Percentiles rank a stretch among this genome's conserved stretches.
phyloP scores from a whole-genome alignment of 2,888 invertebrate genomes.

The Drosophila kuntzei region DNA sequence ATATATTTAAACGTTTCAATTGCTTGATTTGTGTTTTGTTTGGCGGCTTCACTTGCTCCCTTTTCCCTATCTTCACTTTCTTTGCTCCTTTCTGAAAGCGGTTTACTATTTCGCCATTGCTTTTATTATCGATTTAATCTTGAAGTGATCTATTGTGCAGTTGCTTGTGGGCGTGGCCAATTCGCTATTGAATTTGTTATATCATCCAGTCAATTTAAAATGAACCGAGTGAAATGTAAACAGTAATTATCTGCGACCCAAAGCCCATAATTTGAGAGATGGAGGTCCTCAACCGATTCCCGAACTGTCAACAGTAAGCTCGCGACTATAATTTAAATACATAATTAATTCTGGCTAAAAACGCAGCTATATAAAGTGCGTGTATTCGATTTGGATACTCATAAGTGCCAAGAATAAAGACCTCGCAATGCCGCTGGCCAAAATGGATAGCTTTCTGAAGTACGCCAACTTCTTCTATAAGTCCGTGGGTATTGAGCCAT shows the following conservation, averaged over 20 bases:
- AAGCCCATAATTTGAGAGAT: conserved; percentile 20
- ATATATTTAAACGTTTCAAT: conserved; percentile 74
- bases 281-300: background rate
- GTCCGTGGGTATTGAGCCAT: conserved; percentile 68
- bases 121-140: conserved; percentile 60
- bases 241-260: conserved; percentile 36
- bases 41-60: conserved; percentile 6
- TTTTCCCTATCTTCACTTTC: background rate
- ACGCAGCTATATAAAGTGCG: conserved; percentile 40
- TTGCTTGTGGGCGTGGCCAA: conserved; percentile 30
- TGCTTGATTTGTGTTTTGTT: conserved; percentile 61
- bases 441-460: conserved; percentile 70
- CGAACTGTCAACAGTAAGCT: conserved; percentile 9
- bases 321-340: conserved; percentile 49
- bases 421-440: conserved; percentile 34
- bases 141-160: conserved; percentile 69
- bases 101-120: conserved; percentile 10
- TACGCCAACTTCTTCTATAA: conserved; percentile 76
- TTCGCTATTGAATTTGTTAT: conserved; percentile 16
- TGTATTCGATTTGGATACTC: background rate
- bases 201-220: conserved; percentile 22
- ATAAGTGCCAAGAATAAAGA: background rate
- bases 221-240: conserved; percentile 34
- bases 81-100: background rate
- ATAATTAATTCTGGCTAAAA: conserved; percentile 25